Conservation (phyloP, 2,113 vertebrate species). For the Paraplagusia blochii region DNA sequence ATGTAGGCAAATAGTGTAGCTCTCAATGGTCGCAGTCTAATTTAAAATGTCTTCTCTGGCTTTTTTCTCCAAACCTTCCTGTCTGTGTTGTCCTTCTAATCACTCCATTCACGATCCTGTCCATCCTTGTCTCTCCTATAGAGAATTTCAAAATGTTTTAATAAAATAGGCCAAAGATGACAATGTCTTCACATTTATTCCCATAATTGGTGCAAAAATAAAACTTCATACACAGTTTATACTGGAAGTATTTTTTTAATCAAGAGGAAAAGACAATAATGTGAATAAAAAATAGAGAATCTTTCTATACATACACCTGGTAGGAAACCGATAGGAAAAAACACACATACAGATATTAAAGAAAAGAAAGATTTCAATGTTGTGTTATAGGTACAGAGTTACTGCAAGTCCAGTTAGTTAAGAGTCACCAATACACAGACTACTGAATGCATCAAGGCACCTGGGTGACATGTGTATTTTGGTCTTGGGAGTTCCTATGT, state of each 20-base stretch:
- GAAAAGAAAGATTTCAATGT: constrained; percentile 55
- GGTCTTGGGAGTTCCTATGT: constrained; percentile 68
- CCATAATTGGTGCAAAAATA: not conserved
- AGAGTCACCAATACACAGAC: constrained; percentile 66
- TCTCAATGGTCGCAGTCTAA: too few relatives aligned
- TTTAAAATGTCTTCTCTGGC: too few relatives aligned
- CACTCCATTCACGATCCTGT: too few relatives aligned
- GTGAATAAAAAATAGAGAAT: constrained; percentile 72
- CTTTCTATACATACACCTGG: constrained; percentile 72
- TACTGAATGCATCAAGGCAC: constrained; percentile 70
- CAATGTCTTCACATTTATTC: not conserved
- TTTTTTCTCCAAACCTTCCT: too few relatives aligned
- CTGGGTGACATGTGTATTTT: constrained; percentile 66
- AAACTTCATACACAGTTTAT: not conserved
- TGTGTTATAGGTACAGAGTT: constrained; percentile 54
- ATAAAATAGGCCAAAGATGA: too few relatives aligned
- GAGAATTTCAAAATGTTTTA: too few relatives aligned
- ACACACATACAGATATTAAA: constrained; percentile 52
- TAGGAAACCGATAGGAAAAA: constrained; percentile 58
- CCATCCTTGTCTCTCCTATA: too few relatives aligned
- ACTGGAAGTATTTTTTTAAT: constrained; percentile 65
- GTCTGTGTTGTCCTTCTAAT: too few relatives aligned
- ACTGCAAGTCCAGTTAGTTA: constrained; percentile 71
- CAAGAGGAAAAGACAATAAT: constrained; percentile 60
- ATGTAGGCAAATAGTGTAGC: too few relatives aligned